Evolutionary conservation across 2,113 vertebrate species (phyloP).

Genomic region (Mystacornis crossleyi): DNA sequence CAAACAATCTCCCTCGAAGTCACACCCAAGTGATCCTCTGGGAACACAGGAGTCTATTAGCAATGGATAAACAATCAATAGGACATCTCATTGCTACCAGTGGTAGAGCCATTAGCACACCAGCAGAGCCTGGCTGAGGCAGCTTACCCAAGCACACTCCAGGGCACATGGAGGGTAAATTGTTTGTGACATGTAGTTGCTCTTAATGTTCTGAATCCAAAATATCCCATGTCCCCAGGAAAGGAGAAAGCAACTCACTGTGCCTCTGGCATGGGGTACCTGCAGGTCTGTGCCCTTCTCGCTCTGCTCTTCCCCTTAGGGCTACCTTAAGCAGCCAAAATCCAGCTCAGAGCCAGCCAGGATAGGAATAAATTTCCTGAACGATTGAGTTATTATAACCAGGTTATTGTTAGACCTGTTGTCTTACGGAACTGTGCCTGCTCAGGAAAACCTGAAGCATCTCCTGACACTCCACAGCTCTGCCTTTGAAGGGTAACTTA

Average conservation of each 20-base stretch:
- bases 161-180: background rate
- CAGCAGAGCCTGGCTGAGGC: background rate
- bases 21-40: background rate
- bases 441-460: background rate
- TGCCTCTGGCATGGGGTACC: background rate
- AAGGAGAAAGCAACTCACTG: background rate
- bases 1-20: background rate
- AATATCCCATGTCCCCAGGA: background rate
- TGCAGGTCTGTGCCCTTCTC: background rate
- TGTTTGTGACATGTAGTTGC: background rate
- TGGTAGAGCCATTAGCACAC: background rate
- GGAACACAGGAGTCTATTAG: background rate
- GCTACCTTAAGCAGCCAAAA: background rate
- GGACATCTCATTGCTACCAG: background rate
- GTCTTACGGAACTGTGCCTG: background rate
- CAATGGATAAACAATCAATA: background rate
- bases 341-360: background rate
- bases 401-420: accelerated
- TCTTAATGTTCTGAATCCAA: background rate
- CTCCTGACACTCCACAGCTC: background rate
- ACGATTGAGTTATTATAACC: background rate
- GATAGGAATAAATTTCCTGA: background rate
- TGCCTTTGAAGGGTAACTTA: background rate
- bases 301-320: background rate
- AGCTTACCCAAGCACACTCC: background rate